Conservation (phyloP, 2,888 invertebrate genomes). For the Trichopria drosophilae region DNA sequence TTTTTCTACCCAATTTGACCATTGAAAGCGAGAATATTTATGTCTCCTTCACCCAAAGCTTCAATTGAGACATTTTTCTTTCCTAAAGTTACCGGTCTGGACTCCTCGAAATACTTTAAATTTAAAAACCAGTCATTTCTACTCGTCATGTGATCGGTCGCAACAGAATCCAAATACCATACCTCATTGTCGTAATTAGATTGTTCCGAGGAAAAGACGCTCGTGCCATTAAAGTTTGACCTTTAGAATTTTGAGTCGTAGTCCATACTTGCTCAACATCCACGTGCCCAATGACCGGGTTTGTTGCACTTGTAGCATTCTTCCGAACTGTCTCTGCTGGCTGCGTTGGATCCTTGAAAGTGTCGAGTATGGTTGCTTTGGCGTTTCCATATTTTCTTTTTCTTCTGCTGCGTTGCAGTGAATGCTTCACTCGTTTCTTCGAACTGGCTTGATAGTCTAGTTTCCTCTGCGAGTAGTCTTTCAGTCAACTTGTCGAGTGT, state of each 20-base stretch:
- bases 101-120: constrained; percentile 14
- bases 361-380: too few relatives aligned
- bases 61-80: too few relatives aligned
- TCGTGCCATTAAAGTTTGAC: constrained; percentile 22
- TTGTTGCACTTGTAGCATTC: constrained; percentile 33
- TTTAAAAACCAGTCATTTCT: constrained; percentile 28
- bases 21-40: too few relatives aligned
- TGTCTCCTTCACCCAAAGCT: constrained; percentile 28
- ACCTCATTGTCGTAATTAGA: constrained; percentile 5
- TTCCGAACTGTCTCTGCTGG: too few relatives aligned
- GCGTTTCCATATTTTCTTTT: too few relatives aligned
- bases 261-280: constrained; percentile 15
- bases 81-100: constrained; percentile 10
- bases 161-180: constrained; percentile 34
- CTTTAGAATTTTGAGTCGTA: too few relatives aligned
- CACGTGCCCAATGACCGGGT: too few relatives aligned
- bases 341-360: too few relatives aligned
- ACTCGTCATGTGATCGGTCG: constrained; percentile 35
- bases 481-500: constrained; percentile 26
- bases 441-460: too few relatives aligned
- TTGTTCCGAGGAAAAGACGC: constrained; percentile 10
- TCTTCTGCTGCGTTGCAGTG: constrained; percentile 1
- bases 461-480: constrained; percentile 23
- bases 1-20: constrained; percentile 26
- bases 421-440: too few relatives aligned